Evolutionary conservation across 1,140 invertebrate species (phyloP), one percentile per base, ranked within the genome.

Genomic region (Goniozus legneri): DNA sequence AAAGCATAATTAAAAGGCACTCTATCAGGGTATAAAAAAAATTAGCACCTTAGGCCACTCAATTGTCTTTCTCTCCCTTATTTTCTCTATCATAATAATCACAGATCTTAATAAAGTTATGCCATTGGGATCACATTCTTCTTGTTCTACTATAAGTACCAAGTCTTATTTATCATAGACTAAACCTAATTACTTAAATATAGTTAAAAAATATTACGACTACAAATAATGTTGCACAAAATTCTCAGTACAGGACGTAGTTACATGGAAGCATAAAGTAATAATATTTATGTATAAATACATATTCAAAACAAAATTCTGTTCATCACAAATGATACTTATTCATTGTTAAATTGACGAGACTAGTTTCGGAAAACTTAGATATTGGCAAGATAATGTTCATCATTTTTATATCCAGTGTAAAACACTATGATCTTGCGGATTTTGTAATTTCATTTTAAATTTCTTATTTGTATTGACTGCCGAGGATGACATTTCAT

Each of bases 381-480:
- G 40, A 44, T 44, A 54, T 60, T 56, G 53, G 53, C 53, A 60
- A 59, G 52, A 60, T 33, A 56, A 60, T 50, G 19, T 52, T 60
- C 50, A 58, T 61, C 64, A 62, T 50, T 65, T 65, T 42, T 54
- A 56, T 36, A 55, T 58, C 59, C 49, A 58, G 41, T 55, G 55
- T 47, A 57, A 52, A 42, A 48, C 51, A 41, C 52, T 54, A 56
- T 42, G 43, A 38, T 37, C 43, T 50, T 52, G 10, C 24, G 10
- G 18, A 37, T 53, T 46, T 53, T 45, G 38, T 47, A 18, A 47
- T 60, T 48, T 54, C 47, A 42, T 41, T 37, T 49, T 60, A 51
- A 49, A 47, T 56, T 48, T 57, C 49, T 54, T 50, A 36, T 37
- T 35, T 38, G 53, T 64, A 73, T 71, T 70, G 65, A 70, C 71